These are phyloP conservation scores for Xenopus laevis DNA, from an alignment of 2,113 vertebrate species.

Conservation along the genomic window DNA sequence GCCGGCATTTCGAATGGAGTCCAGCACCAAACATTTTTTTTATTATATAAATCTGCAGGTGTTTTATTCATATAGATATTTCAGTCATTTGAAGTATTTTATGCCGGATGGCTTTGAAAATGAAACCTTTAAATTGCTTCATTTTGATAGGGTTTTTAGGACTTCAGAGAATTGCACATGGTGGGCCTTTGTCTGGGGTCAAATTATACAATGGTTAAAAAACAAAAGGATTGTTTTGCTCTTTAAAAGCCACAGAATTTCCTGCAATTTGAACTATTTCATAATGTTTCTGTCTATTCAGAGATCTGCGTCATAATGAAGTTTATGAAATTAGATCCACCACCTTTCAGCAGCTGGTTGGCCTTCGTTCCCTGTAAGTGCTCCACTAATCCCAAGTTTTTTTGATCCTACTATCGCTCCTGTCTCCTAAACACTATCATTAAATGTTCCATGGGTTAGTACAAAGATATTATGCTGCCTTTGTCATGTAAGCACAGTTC, in stretches of 20 bases:
- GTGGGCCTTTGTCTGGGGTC: conserved; percentile 8
- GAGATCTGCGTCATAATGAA: conserved; percentile 86
- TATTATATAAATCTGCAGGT: no score
- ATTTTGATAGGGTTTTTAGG: not conserved
- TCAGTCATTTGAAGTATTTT: no score
- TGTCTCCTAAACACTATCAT: conserved; percentile 15
- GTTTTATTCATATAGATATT: not conserved
- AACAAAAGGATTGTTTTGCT: conserved; percentile 36
- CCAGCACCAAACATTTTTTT: no score
- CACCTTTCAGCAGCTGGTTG: conserved; percentile 78
- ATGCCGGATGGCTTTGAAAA: no score
- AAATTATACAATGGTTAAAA: conserved; percentile 15
- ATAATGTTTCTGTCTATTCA: conserved; percentile 62
- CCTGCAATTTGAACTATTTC: conserved; percentile 7
- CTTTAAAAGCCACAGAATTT: conserved; percentile 49
- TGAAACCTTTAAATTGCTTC: not conserved
- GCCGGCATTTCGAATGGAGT: no score
- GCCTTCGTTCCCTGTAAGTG: conserved; percentile 85
- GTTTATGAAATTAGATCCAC: conserved; percentile 75
- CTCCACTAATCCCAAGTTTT: conserved; percentile 9
- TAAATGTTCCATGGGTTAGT: conserved; percentile 46
- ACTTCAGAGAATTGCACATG: not conserved
- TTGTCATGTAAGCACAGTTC: conserved; percentile 3
- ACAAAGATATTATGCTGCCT: conserved; percentile 34
- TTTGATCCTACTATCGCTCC: not conserved